Evolutionary conservation across 2,797 vertebrate genomes (phyloP).

Genomic region (Gorsachius magnificus): DNA sequence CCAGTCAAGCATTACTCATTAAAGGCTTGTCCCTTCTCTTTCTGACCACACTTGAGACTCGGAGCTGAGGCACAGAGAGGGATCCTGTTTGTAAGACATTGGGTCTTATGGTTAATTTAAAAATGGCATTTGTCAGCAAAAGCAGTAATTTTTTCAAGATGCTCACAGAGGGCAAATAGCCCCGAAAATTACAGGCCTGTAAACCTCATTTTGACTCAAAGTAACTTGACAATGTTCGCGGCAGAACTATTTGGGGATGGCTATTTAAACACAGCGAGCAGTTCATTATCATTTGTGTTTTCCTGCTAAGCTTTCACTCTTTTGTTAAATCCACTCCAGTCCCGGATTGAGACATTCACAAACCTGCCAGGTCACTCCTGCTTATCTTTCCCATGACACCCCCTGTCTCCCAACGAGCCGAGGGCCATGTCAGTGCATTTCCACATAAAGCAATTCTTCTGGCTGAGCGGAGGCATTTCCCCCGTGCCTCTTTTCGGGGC

Average conservation of each 20-base stretch:
- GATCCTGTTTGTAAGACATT: slow-evolving; percentile 24
- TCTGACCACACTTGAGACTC: neutral
- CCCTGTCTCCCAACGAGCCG: slow-evolving; percentile 66
- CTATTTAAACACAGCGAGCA: slow-evolving; percentile 70
- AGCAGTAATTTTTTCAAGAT: slow-evolving; percentile 41
- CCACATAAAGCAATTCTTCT: slow-evolving; percentile 78
- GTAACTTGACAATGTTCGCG: slow-evolving; percentile 1
- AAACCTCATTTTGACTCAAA: slow-evolving; percentile 55
- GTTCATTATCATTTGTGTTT: slow-evolving; percentile 76
- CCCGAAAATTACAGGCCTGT: slow-evolving; percentile 29
- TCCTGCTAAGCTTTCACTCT: slow-evolving; percentile 68
- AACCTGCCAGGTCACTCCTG: slow-evolving; percentile 76
- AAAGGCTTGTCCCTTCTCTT: neutral
- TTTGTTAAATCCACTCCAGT: slow-evolving; percentile 68
- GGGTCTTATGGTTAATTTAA: slow-evolving; percentile 20
- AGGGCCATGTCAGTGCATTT: slow-evolving; percentile 66
- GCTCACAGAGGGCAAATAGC: slow-evolving; percentile 20
- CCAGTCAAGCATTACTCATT: neutral
- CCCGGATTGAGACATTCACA: slow-evolving; percentile 71
- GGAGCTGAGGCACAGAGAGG: neutral
- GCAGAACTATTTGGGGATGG: slow-evolving; percentile 50
- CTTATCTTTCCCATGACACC: slow-evolving; percentile 90
- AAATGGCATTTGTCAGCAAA: slow-evolving; percentile 33
- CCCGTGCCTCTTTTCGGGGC: slow-evolving; percentile 66
- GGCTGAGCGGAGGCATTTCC: slow-evolving; percentile 83